These are phyloP conservation scores for Zosterops hypoxanthus DNA, from an alignment of 2,113 vertebrate genomes.

Conservation along the genomic window DNA sequence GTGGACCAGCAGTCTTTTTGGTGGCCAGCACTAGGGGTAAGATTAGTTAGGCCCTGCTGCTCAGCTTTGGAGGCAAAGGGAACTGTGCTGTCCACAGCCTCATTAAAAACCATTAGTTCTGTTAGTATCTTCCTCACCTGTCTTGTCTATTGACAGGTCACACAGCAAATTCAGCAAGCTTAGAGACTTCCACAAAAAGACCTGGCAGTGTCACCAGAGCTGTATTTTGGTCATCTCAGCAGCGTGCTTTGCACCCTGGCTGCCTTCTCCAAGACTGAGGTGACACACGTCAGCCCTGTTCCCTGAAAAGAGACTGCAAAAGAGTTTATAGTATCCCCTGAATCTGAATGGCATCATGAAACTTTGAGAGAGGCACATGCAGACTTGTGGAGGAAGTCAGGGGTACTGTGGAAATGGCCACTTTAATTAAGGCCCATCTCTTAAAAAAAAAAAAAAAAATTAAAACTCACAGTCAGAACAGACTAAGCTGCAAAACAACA, in stretches of 20 bases:
- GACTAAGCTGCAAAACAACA: background rate
- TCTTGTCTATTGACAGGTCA: background rate
- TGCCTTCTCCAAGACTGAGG: background rate
- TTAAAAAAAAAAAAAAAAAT: background rate
- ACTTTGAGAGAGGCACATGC: background rate
- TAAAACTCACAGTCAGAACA: background rate
- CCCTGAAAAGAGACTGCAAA: background rate
- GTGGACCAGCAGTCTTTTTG: background rate
- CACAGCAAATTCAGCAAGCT: background rate
- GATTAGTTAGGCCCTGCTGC: background rate
- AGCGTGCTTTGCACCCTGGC: background rate
- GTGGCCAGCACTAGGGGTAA: background rate
- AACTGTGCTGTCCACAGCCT: background rate
- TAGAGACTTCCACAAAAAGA: background rate
- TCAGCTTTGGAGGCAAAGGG: background rate
- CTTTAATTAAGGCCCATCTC: background rate
- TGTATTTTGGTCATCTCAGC: rapidly evolving
- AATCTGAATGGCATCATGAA: background rate
- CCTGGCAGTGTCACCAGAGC: background rate
- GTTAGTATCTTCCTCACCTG: background rate
- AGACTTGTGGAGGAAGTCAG: background rate
- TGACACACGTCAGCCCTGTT: rapidly evolving
- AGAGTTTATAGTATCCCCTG: background rate
- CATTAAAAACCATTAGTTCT: background rate
- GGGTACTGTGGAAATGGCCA: background rate